These are phyloP conservation scores for Phalacrocorax carbo DNA, from an alignment of 2,113 vertebrate species.

Conservation along the genomic window DNA sequence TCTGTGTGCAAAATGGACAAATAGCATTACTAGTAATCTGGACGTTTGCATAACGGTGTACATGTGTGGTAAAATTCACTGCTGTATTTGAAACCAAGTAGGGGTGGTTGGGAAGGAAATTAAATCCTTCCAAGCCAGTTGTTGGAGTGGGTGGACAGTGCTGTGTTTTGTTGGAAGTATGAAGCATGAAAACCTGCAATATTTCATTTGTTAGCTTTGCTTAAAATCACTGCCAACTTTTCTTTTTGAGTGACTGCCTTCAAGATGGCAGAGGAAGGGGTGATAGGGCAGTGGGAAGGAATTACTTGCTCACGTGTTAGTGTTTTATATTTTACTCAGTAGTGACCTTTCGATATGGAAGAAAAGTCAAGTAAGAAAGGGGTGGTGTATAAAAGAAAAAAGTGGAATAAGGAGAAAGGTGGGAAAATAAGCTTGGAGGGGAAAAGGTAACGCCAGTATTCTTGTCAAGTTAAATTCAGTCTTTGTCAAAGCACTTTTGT, in stretches of 20 bases:
- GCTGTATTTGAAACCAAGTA: not conserved
- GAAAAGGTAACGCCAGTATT: not conserved
- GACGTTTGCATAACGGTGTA: not conserved
- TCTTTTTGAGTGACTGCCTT: not conserved
- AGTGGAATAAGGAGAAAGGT: conserved; percentile 10
- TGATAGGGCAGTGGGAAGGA: not conserved
- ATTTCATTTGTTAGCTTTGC: not conserved
- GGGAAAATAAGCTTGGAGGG: not conserved
- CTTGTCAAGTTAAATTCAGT: not conserved
- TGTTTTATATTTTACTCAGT: not conserved
- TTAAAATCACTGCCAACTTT: not conserved
- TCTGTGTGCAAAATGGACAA: not conserved
- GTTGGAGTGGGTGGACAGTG: not conserved
- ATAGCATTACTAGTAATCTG: not conserved
- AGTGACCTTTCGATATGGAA: not conserved
- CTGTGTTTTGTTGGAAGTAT: not conserved
- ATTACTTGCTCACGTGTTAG: not conserved
- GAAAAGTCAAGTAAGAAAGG: not conserved
- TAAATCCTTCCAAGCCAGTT: not conserved
- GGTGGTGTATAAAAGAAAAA: not conserved
- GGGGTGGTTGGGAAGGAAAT: not conserved
- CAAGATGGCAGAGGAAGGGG: not conserved
- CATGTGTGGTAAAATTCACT: not conserved
- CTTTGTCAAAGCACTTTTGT: not conserved
- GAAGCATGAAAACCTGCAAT: not conserved